A percentile compares a stretch with the other conserved stretches of the same genome.
Evolutionary conservation across 2,797 vertebrate genomes (phyloP).

Genomic region (Eremophila alpestris): DNA sequence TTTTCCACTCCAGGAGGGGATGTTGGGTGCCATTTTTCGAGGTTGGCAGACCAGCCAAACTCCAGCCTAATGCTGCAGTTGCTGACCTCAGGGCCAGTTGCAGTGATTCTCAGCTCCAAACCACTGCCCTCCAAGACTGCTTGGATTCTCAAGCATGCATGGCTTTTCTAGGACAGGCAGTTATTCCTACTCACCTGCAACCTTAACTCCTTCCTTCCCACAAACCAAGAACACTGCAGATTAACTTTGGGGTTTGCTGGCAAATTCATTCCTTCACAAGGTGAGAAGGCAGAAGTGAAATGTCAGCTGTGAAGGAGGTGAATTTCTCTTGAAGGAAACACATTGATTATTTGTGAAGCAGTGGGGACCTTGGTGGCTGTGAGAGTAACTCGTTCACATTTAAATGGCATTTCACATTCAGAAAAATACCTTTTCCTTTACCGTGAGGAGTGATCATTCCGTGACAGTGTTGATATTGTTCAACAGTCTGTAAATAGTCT

Average conservation of each 20-base stretch:
- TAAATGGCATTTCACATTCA: neutral
- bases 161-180: neutral
- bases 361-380: neutral
- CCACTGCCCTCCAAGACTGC: rapidly evolving
- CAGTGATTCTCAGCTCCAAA: neutral
- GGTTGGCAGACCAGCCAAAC: neutral
- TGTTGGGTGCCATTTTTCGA: neutral
- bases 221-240: neutral
- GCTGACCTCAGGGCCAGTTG: neutral
- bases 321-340: neutral
- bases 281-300: neutral
- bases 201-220: neutral
- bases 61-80: rapidly evolving
- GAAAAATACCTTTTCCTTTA: neutral
- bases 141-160: neutral
- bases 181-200: neutral
- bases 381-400: neutral
- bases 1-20: neutral
- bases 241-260: rapidly evolving
- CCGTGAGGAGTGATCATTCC: neutral
- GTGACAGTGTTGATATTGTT: neutral
- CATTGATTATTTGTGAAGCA: rapidly evolving
- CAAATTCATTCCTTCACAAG: neutral
- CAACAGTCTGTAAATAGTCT: neutral
- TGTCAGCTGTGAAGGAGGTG: neutral